phyloP scores from a whole-genome alignment of 2,797 vertebrate genomes.

The Myotis planiceps region DNA sequence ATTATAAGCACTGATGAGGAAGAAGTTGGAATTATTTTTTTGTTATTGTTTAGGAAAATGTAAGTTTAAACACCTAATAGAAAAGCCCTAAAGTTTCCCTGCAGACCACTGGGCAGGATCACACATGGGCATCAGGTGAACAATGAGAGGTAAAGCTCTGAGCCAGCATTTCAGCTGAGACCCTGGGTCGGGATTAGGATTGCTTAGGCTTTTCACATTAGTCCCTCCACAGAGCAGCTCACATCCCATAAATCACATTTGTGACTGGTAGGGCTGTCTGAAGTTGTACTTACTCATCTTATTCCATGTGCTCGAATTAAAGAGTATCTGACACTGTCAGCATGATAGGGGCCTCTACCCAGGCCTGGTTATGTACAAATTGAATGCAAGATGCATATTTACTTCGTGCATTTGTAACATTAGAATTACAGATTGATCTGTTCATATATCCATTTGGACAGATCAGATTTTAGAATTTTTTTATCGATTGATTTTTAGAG shows the following conservation, averaged over 20 bases:
- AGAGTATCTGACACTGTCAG: not conserved
- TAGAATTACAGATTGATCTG: not conserved
- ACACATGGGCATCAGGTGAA: not conserved
- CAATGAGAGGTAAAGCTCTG: not conserved
- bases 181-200: slow-evolving; percentile 34
- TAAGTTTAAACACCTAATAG: not conserved
- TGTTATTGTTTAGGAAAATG: not conserved
- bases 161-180: not conserved
- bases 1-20: not conserved
- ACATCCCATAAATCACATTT: slow-evolving; percentile 47
- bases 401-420: not conserved
- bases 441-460: not conserved
- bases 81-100: not conserved
- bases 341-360: not conserved
- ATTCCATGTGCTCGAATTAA: not conserved
- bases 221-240: slow-evolving; percentile 38
- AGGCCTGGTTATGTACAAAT: not conserved
- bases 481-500: no score
- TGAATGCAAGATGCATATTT: not conserved
- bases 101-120: not conserved
- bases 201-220: slow-evolving; percentile 42
- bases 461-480: not conserved
- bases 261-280: slow-evolving; percentile 29
- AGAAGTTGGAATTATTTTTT: not conserved
- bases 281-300: slow-evolving; percentile 38